phyloP scores from a whole-genome alignment of 2,888 invertebrate species.

The Blera fallax region DNA sequence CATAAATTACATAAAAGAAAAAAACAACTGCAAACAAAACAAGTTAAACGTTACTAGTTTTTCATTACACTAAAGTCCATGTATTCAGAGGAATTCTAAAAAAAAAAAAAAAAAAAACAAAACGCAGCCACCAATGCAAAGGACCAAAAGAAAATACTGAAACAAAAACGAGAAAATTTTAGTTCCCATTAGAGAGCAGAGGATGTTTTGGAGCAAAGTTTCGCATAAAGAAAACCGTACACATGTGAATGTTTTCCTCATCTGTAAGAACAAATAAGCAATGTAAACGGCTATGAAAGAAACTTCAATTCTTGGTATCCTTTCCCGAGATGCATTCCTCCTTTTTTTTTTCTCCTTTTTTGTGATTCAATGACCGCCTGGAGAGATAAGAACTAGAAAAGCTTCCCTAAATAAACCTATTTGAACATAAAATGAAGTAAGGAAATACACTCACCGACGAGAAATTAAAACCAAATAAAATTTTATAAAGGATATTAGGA shows the following conservation, averaged over 20 bases:
- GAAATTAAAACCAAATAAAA: not conserved
- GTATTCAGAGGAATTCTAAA: not conserved
- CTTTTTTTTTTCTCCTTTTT: not conserved
- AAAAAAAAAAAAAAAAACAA: too few species aligned
- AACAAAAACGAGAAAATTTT: slow-evolving; percentile 27
- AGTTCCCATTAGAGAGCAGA: slow-evolving; percentile 45
- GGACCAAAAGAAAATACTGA: not conserved
- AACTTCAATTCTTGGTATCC: slow-evolving; percentile 26
- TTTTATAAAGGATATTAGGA: not conserved
- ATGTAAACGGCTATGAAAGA: slow-evolving; percentile 20
- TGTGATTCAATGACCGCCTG: slow-evolving; percentile 45
- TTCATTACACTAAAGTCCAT: not conserved
- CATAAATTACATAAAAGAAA: not conserved
- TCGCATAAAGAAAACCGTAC: slow-evolving; percentile 33
- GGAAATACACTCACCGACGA: slow-evolving; percentile 10
- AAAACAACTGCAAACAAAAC: not conserved
- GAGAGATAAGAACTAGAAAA: slow-evolving; percentile 53
- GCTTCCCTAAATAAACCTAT: slow-evolving; percentile 11
- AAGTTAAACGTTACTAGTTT: not conserved
- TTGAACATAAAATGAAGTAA: slow-evolving; percentile 16
- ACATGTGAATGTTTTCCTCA: slow-evolving; percentile 24
- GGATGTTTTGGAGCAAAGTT: slow-evolving; percentile 42
- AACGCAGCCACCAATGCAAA: not conserved
- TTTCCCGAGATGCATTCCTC: not conserved
- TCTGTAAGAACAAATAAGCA: slow-evolving; percentile 26